These are phyloP conservation scores for Dicaeum eximium DNA, from an alignment of 2,113 vertebrate species.

Conservation along the genomic window DNA sequence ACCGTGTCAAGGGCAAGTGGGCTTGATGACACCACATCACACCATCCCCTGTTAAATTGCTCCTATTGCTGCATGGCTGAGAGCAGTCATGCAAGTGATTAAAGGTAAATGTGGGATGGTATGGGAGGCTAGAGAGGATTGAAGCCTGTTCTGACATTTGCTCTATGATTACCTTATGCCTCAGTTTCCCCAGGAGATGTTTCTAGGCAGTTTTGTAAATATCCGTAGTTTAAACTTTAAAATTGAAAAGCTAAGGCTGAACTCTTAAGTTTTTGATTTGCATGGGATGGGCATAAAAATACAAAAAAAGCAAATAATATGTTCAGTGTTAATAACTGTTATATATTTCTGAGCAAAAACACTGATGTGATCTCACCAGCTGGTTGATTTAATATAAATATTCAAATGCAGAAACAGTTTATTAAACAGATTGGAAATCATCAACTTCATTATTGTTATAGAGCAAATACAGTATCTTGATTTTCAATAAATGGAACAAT, in stretches of 20 bases:
- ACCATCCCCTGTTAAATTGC: background rate
- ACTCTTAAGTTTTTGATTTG: background rate
- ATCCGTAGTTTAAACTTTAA: background rate
- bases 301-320: background rate
- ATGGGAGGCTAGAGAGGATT: background rate
- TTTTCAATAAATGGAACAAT: slow-evolving; percentile 71
- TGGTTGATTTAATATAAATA: slow-evolving; percentile 79
- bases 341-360: slow-evolving; percentile 53
- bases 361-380: slow-evolving; percentile 67
- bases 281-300: background rate
- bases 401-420: slow-evolving; percentile 72
- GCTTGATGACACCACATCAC: background rate
- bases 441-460: slow-evolving; percentile 76
- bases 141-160: background rate
- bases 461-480: slow-evolving; percentile 69
- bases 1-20: accelerated
- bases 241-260: background rate
- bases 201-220: background rate
- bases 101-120: background rate
- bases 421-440: slow-evolving; percentile 78
- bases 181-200: background rate
- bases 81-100: background rate
- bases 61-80: background rate
- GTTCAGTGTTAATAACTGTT: slow-evolving; percentile 71
- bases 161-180: background rate